phyloP scores from a whole-genome alignment of 2,797 vertebrate genomes.

The Phalloptychus januarius region DNA sequence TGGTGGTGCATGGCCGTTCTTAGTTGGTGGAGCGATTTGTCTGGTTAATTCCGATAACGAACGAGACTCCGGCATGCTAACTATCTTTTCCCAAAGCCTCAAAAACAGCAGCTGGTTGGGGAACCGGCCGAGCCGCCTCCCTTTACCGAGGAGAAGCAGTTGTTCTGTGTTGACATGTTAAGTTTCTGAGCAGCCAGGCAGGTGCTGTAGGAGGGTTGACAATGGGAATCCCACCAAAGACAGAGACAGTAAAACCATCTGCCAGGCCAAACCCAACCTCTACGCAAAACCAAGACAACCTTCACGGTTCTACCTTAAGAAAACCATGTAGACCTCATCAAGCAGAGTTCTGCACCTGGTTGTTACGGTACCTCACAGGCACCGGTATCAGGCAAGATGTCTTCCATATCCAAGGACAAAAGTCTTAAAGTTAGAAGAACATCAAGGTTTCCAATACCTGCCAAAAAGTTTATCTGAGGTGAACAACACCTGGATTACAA shows the following conservation, averaged over 20 bases:
- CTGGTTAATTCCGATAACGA: too few species aligned
- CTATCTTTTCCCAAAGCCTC: background rate
- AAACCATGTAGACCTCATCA: background rate
- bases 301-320: background rate
- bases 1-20: too few species aligned
- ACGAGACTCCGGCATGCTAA: too few species aligned
- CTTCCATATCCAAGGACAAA: background rate
- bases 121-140: background rate
- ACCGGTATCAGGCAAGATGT: background rate
- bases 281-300: background rate
- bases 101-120: background rate
- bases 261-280: background rate
- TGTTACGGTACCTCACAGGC: background rate
- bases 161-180: background rate
- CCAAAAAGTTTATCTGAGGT: background rate
- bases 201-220: background rate
- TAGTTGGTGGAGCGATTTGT: too few species aligned
- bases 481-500: background rate
- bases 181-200: too few species aligned
- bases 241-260: background rate
- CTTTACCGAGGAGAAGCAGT: background rate
- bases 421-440: background rate
- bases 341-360: background rate
- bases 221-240: background rate
- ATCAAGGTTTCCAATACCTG: background rate